These are phyloP conservation scores for Otocyon megalotis DNA, from an alignment of 2,113 vertebrate species.

Conservation along the genomic window DNA sequence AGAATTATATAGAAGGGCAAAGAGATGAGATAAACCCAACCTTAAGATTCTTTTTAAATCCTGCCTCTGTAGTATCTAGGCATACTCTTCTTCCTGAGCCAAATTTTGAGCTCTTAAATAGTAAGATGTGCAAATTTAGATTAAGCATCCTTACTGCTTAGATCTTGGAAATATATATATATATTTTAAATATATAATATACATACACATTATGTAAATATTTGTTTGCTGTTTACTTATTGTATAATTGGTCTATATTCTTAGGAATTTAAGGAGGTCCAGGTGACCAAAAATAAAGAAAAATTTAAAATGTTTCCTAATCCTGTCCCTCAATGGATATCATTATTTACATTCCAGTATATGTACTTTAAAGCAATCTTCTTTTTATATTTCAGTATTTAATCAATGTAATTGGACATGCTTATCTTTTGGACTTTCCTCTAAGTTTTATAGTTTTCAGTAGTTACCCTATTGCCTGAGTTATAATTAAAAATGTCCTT, in stretches of 20 bases:
- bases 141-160: slow-evolving; percentile 27
- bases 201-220: neutral
- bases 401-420: neutral
- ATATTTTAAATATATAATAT: neutral
- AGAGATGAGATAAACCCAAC: neutral
- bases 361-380: slow-evolving; percentile 45
- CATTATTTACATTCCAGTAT: neutral
- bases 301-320: neutral
- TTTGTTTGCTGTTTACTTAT: neutral
- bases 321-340: neutral
- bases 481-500: slow-evolving; percentile 12
- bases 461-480: neutral
- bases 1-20: slow-evolving; percentile 33
- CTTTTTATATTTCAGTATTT: neutral
- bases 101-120: slow-evolving; percentile 30
- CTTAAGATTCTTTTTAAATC: neutral
- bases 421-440: neutral
- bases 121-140: slow-evolving; percentile 1
- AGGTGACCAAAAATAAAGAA: slow-evolving; percentile 49
- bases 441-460: neutral
- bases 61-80: neutral
- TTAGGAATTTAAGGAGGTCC: slow-evolving; percentile 17
- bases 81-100: neutral
- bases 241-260: neutral
- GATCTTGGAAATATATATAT: neutral